phyloP scores from a whole-genome alignment of 2,797 vertebrate species.

The Astyanax mexicanus region DNA sequence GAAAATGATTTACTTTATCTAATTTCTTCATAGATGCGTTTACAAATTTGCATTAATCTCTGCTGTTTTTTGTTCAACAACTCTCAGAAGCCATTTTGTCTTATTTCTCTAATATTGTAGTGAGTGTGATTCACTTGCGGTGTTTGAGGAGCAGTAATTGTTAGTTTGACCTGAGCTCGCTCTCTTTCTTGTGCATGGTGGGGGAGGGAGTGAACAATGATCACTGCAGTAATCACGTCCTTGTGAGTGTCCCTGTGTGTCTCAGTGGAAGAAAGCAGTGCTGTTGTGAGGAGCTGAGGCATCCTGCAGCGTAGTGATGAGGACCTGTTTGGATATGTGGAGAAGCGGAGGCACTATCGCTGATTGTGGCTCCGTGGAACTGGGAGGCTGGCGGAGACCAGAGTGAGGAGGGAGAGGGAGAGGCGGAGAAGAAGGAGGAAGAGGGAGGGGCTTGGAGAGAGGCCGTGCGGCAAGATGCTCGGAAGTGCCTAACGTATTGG shows the following conservation, averaged over 20 bases:
- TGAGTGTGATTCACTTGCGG: not conserved
- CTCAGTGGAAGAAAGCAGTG: not conserved
- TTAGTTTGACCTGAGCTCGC: not conserved
- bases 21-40: no score
- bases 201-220: not conserved
- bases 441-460: constrained; percentile 58
- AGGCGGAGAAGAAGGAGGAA: constrained; percentile 13
- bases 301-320: not conserved
- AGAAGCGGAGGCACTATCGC: constrained; percentile 9
- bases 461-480: constrained; percentile 60
- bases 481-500: constrained; percentile 59
- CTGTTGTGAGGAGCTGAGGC: not conserved
- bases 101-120: not conserved
- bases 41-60: not conserved
- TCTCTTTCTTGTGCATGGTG: not conserved
- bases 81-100: not conserved
- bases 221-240: not conserved
- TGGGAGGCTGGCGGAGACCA: constrained; percentile 36
- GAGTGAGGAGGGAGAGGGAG: constrained; percentile 2
- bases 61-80: not conserved
- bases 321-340: constrained; percentile 7
- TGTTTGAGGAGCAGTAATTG: not conserved
- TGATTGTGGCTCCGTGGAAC: constrained; percentile 43
- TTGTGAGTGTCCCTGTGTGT: not conserved
- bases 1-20: no score